phyloP scores from a whole-genome alignment of 2,113 vertebrate species.

The Percina caprodes region DNA sequence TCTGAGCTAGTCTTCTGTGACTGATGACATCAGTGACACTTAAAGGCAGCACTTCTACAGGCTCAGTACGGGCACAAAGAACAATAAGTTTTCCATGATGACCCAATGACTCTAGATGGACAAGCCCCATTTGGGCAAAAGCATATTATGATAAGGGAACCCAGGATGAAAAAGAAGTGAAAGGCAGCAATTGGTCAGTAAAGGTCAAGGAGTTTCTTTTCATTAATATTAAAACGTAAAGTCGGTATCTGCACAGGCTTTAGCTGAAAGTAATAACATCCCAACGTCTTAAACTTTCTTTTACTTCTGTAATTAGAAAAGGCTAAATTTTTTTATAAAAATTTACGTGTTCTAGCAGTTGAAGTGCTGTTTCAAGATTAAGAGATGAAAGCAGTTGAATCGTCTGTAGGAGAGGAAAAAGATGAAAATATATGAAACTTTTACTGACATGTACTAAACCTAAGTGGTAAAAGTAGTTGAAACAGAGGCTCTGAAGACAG shows the following conservation, averaged over 20 bases:
- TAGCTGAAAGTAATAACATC: not conserved
- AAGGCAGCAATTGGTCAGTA: constrained; percentile 15
- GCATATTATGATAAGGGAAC: constrained; percentile 17
- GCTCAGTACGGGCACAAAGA: not conserved
- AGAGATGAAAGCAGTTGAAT: no score
- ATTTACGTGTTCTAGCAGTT: not conserved
- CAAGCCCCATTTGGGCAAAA: not conserved
- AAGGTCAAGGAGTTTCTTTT: constrained; percentile 40
- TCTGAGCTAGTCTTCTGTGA: not conserved
- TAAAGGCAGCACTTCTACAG: not conserved
- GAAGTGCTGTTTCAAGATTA: no score
- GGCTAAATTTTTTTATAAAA: not conserved
- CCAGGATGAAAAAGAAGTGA: constrained; percentile 17
- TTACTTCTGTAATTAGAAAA: not conserved
- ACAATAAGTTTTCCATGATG: constrained; percentile 14
- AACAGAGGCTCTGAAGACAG: no score
- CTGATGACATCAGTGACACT: constrained; percentile 27
- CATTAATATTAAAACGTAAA: constrained; percentile 28
- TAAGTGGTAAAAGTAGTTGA: no score
- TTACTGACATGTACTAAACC: not conserved
- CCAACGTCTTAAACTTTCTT: not conserved
- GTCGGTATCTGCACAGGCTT: not conserved
- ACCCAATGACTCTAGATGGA: not conserved
- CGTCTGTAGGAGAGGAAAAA: no score
- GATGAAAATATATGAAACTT: no score